Evolutionary conservation across 2,797 vertebrate species (phyloP).

Genomic region (Orestias chungarensis): DNA sequence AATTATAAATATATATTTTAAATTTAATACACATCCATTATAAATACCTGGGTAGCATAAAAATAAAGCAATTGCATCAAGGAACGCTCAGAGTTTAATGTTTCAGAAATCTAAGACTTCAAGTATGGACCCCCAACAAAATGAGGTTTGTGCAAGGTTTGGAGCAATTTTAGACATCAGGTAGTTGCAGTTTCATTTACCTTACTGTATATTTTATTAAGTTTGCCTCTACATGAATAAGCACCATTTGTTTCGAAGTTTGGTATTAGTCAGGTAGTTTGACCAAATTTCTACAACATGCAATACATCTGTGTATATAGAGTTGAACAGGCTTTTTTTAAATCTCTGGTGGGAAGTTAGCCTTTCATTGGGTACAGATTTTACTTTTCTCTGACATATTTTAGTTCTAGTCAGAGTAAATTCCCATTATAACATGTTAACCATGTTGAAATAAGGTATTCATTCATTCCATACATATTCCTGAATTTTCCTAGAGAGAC

Average conservation of each 20-base stretch:
- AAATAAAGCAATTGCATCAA: background rate
- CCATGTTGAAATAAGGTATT: background rate
- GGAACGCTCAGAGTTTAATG: background rate
- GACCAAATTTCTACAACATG: background rate
- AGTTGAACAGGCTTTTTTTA: background rate
- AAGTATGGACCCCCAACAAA: background rate
- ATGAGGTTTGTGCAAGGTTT: no score
- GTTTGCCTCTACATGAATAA: conserved; percentile 21
- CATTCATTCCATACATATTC: background rate
- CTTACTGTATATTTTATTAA: conserved; percentile 15
- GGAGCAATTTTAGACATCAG: no score
- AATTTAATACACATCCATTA: background rate
- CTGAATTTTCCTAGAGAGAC: background rate
- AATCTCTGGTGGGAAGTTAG: background rate
- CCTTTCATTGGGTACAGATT: background rate
- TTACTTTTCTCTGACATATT: background rate
- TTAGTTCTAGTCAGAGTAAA: conserved; percentile 14
- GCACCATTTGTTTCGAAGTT: conserved; percentile 28
- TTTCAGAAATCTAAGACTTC: background rate
- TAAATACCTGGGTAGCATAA: background rate
- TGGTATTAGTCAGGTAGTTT: no score
- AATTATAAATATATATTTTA: background rate
- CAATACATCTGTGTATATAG: background rate
- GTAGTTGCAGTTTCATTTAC: conserved; percentile 4
- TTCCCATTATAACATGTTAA: background rate